Base-by-base conservation (phyloP, 2,113 vertebrate genomes). In the Pseudorectes ferrugineus region DNA sequence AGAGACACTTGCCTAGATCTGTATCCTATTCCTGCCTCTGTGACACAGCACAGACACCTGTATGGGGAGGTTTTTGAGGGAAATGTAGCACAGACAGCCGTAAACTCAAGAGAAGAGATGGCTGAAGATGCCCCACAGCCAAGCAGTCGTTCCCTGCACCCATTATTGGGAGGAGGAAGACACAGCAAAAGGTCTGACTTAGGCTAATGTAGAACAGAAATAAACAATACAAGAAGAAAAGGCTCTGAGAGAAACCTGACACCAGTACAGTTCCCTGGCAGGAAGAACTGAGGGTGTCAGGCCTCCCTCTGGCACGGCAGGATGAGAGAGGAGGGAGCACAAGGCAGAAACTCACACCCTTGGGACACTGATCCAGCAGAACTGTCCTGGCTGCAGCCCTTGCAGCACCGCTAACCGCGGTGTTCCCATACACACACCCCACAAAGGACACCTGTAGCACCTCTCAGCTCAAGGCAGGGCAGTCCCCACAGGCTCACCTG, bases 291-390 rank as follows among this genome's bases (percentile, higher is more conserved):
- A 4, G 48, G 40, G 25, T 40, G 58, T 59, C 67, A 51, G 43
- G 24, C 58, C 67, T 74, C 23, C 31, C 45, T 43, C 15, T 43
- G 58, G 40, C 49, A 36, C 0, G 6, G 77, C 63, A 61, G 73
- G 36, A 16, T 19, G 59, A 18, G 48, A 83, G 21, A 40, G 62
- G 17, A 33, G 4, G 12, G n/a, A 49, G 68, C 22, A 7, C 14
- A 22, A 38, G 29, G 52, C 35, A 33, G 16, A 7, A 58, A 0
- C 33, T 40, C 12, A 7, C 0, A 0, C 3, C 42, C 36, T 2
- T 2, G 5, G 76, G 63, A 65, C 36, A 8, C 24, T 3, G 58
- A 13, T 9, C 10, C 0, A 1, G n/a, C 62, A 35, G 8, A 43
- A 3, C 0, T 1, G 40, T 13, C 31, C 85, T 23, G 63, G 72